Evolutionary conservation across 2,888 invertebrate species (phyloP).

Genomic region (Nymphalis urticae): DNA sequence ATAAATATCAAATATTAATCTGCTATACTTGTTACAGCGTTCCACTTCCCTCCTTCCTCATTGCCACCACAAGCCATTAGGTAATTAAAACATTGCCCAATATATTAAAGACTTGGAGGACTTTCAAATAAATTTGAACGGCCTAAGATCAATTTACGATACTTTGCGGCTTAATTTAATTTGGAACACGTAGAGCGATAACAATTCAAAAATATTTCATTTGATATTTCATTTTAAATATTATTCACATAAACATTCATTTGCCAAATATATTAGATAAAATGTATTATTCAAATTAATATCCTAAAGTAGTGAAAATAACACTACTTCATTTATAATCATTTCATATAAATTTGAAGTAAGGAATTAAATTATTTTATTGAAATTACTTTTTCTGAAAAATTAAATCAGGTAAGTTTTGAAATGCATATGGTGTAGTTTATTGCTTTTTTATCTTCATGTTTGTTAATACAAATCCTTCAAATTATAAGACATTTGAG

Average conservation of each 20-base stretch:
- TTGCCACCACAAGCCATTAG: conserved; percentile 13
- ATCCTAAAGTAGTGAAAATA: no score
- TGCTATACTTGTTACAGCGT: neutral
- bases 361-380: no score
- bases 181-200: conserved; percentile 16
- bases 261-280: no score
- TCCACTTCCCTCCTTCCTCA: conserved; percentile 3
- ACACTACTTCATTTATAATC: no score
- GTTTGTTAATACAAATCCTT: no score
- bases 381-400: no score
- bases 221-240: conserved; percentile 15
- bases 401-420: no score
- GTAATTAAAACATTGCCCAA: conserved; percentile 16
- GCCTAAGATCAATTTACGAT: conserved; percentile 25
- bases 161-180: conserved; percentile 27
- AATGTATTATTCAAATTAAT: no score
- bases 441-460: no score
- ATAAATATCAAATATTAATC: conserved; percentile 5
- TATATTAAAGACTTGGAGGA: conserved; percentile 14
- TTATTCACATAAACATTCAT: neutral
- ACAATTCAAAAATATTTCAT: neutral
- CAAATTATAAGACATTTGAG: no score
- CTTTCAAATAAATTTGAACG: conserved; percentile 13
- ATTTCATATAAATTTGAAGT: no score
- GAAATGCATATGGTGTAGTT: no score